These are phyloP conservation scores for Willowsia nigromaculata DNA, from an alignment of 2,888 invertebrate genomes.

Conservation along the genomic window DNA sequence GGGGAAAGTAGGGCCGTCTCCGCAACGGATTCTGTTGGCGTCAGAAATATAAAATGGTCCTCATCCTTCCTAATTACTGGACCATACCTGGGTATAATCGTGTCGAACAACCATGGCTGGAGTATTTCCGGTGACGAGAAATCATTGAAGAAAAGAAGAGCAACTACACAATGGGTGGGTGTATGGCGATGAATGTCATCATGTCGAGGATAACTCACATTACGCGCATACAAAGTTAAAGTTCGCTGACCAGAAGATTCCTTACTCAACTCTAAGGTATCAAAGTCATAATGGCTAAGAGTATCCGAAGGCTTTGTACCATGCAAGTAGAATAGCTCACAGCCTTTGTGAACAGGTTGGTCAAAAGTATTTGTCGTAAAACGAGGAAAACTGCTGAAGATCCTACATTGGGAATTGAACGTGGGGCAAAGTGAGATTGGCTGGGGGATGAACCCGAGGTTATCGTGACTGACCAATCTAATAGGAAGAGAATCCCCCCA, in stretches of 20 bases:
- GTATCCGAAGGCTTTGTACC: background rate
- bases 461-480: too few species aligned
- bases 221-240: background rate
- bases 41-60: conserved; percentile 53
- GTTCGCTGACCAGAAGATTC: background rate
- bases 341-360: background rate
- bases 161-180: background rate
- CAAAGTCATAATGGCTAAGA: background rate
- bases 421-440: background rate
- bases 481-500: too few species aligned
- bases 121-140: background rate
- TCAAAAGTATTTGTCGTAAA: background rate
- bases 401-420: background rate
- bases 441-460: too few species aligned
- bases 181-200: conserved; percentile 27
- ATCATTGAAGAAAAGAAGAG: conserved; percentile 7
- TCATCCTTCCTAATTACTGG: conserved; percentile 60
- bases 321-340: conserved; percentile 13
- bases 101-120: conserved; percentile 29
- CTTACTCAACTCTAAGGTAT: background rate
- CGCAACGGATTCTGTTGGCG: background rate
- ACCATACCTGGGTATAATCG: conserved; percentile 42
- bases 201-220: conserved; percentile 32
- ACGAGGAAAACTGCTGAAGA: background rate
- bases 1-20: background rate